phyloP scores from a whole-genome alignment of 2,797 vertebrate species.

The Enoplosus armatus region DNA sequence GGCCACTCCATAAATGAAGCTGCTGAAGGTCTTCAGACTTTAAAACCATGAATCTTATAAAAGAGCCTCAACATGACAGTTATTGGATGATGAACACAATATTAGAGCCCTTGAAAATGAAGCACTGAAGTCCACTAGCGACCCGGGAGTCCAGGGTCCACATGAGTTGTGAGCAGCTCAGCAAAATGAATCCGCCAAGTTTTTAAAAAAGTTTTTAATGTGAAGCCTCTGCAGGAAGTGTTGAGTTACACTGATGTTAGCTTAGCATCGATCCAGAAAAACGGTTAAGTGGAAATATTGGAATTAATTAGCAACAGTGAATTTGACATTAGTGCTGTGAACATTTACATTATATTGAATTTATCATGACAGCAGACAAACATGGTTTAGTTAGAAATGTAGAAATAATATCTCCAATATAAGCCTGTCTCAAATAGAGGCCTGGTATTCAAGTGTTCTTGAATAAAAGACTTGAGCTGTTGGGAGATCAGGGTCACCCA shows the following conservation, averaged over 20 bases:
- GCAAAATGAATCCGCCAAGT: too few relatives aligned
- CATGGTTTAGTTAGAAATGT: neutral
- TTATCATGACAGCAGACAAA: too few relatives aligned
- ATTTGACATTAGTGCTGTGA: too few relatives aligned
- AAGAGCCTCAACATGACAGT: neutral
- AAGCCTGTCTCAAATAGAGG: neutral
- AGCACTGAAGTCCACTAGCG: neutral
- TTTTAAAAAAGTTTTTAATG: too few relatives aligned
- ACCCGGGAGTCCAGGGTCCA: neutral
- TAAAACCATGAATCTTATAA: too few relatives aligned
- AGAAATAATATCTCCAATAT: too few relatives aligned
- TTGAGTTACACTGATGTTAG: neutral
- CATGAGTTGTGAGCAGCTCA: neutral
- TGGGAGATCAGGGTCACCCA: neutral
- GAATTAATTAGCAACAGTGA: neutral
- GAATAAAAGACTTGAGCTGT: neutral
- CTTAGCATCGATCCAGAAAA: neutral
- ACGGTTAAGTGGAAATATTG: neutral
- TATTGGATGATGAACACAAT: neutral
- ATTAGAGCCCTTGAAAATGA: neutral
- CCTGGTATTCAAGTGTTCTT: neutral
- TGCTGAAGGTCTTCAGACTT: neutral
- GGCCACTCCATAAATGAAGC: neutral
- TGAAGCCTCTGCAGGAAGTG: slow-evolving; percentile 11
- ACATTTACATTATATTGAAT: neutral